A percentile compares a stretch with the other conserved stretches of the same genome.
phyloP scores from a whole-genome alignment of 1,140 invertebrate genomes.

The Drosophila azteca region DNA sequence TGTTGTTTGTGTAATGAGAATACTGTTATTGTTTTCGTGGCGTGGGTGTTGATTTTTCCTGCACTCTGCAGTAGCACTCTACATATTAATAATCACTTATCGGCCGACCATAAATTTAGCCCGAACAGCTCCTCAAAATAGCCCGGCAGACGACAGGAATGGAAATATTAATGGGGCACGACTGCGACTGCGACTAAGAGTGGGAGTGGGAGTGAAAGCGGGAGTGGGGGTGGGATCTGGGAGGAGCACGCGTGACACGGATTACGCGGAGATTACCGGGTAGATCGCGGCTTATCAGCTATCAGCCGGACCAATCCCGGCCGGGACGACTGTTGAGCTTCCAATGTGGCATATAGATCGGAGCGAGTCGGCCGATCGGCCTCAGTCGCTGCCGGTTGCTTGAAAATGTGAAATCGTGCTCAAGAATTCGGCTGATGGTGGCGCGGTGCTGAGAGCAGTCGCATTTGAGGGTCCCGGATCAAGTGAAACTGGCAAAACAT shows the following conservation, averaged over 20 bases:
- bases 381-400: constrained; percentile 61
- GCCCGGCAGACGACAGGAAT: constrained; percentile 3
- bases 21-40: constrained; percentile 70
- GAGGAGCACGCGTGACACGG: constrained; percentile 38
- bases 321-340: constrained; percentile 11
- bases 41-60: constrained; percentile 62
- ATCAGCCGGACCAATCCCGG: not conserved
- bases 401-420: constrained; percentile 72
- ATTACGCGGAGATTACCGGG: constrained; percentile 40
- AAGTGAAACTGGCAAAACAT: constrained; percentile 34
- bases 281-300: constrained; percentile 48
- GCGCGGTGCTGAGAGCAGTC: constrained; percentile 2
- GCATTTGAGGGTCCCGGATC: constrained; percentile 1
- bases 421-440: constrained; percentile 22
- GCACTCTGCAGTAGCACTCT: constrained; percentile 30
- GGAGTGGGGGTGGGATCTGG: constrained; percentile 3
- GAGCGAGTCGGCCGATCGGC: constrained; percentile 7
- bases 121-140: constrained; percentile 52
- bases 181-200: constrained; percentile 12
- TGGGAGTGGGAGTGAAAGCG: constrained; percentile 6
- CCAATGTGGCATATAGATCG: constrained; percentile 40
- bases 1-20: constrained; percentile 44
- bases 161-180: constrained; percentile 21
- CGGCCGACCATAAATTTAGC: constrained; percentile 49
- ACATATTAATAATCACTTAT: constrained; percentile 63